Percentiles rank a stretch among this genome's conserved stretches.
Conservation (phyloP, 2,888 invertebrate species). For the Troilus luridus region DNA sequence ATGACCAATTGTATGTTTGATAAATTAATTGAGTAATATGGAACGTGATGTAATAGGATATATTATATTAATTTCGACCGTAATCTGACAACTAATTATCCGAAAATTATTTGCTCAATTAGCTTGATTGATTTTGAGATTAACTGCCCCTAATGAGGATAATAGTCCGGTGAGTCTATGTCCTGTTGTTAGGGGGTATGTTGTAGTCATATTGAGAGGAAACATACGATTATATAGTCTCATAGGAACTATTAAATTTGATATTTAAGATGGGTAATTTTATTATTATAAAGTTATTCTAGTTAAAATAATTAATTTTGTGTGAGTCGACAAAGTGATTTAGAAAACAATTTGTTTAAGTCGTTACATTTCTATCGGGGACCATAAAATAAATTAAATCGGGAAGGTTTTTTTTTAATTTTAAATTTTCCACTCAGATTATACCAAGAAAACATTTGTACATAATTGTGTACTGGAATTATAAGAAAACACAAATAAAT, state of each 20-base stretch:
- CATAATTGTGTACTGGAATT: too few relatives aligned
- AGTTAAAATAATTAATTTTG: too few relatives aligned
- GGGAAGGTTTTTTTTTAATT: too few relatives aligned
- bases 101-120: conserved; percentile 18
- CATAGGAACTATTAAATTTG: background rate
- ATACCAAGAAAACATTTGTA: too few relatives aligned
- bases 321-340: too few relatives aligned
- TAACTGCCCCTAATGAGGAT: background rate
- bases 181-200: background rate
- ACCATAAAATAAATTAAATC: too few relatives aligned
- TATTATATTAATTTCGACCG: background rate
- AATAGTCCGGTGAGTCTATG: background rate
- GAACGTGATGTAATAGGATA: background rate
- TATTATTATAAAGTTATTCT: too few relatives aligned
- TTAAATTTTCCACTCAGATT: too few relatives aligned
- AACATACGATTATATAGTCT: background rate
- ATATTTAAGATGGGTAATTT: too few relatives aligned
- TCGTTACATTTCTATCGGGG: too few relatives aligned
- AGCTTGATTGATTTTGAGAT: conserved; percentile 19
- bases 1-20: background rate
- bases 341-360: too few relatives aligned
- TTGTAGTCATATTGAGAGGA: background rate
- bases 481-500: too few relatives aligned
- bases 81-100: background rate
- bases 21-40: background rate